A percentile compares a stretch with the other conserved stretches of the same genome.
phyloP scores from a whole-genome alignment of 1,140 invertebrate genomes.

The Pissodes strobi region DNA sequence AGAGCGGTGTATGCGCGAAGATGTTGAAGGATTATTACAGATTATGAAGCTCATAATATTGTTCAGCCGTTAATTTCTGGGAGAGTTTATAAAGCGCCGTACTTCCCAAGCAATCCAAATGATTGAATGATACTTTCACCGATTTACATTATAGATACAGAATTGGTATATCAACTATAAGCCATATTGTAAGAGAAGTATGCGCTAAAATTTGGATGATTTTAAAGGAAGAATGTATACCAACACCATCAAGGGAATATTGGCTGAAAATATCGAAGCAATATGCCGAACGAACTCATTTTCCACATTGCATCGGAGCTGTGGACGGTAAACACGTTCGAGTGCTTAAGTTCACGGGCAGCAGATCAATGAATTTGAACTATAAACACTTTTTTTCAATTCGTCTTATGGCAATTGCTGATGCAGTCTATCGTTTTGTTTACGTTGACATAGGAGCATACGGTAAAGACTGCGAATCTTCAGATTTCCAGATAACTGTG shows the following conservation, averaged over 20 bases:
- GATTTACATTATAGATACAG: not conserved
- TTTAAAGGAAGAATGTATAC: constrained; percentile 6
- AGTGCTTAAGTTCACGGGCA: constrained; percentile 45
- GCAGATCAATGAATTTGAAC: constrained; percentile 56
- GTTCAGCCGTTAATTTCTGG: too few species aligned
- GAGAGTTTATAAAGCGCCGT: too few species aligned
- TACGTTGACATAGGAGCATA: not conserved
- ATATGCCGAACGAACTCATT: not conserved
- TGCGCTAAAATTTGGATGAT: not conserved
- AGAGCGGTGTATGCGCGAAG: too few species aligned
- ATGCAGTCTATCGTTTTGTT: not conserved
- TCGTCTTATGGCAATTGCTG: not conserved
- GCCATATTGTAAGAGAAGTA: not conserved
- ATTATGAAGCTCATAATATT: too few species aligned
- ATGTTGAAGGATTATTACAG: too few species aligned
- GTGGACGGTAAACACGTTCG: constrained; percentile 56
- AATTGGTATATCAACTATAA: too few species aligned
- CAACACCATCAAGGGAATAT: not conserved
- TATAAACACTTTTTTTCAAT: constrained; percentile 49
- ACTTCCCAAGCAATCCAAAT: too few species aligned
- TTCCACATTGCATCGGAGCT: constrained; percentile 50
- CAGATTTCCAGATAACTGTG: not conserved
- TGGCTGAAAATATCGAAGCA: constrained; percentile 52
- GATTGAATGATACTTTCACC: constrained; percentile 2
- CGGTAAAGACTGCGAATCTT: not conserved